Evolutionary conservation across 2,113 vertebrate genomes (phyloP).

Genomic region (Mandrillus leucophaeus): DNA sequence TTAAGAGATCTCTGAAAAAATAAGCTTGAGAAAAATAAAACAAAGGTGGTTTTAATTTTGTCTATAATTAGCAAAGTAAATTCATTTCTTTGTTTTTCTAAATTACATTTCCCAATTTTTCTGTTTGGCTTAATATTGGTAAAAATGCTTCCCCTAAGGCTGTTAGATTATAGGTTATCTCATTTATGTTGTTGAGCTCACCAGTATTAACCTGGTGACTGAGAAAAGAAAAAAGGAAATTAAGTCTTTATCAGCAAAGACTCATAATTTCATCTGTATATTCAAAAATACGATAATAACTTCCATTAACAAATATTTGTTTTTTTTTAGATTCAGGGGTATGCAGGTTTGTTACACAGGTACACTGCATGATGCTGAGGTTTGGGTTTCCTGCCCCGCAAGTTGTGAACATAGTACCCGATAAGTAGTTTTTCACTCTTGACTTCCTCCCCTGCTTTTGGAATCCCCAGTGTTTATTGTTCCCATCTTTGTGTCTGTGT

Average conservation of each 20-base stretch:
- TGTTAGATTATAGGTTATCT: neutral
- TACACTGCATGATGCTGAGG: no score
- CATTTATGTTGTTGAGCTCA: neutral
- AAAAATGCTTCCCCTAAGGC: neutral
- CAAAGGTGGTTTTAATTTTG: neutral
- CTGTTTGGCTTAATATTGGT: neutral
- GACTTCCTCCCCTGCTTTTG: no score
- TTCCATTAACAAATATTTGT: neutral
- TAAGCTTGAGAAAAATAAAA: neutral
- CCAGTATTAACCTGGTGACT: neutral
- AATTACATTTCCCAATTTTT: neutral
- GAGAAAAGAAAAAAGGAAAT: neutral
- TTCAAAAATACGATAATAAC: neutral
- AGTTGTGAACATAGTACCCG: no score
- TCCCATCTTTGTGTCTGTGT: no score
- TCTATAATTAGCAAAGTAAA: constrained; percentile 13
- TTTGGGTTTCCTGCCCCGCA: no score
- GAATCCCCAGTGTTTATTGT: no score
- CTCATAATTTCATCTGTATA: neutral
- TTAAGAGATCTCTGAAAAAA: neutral
- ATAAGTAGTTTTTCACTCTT: no score
- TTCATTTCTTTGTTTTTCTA: neutral
- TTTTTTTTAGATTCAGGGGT: no score
- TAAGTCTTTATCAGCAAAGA: neutral
- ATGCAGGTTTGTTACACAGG: no score